Percentiles rank a stretch among this genome's conserved stretches.
Conservation (phyloP, 2,113 vertebrate species). For the Phodopus roborovskii region DNA sequence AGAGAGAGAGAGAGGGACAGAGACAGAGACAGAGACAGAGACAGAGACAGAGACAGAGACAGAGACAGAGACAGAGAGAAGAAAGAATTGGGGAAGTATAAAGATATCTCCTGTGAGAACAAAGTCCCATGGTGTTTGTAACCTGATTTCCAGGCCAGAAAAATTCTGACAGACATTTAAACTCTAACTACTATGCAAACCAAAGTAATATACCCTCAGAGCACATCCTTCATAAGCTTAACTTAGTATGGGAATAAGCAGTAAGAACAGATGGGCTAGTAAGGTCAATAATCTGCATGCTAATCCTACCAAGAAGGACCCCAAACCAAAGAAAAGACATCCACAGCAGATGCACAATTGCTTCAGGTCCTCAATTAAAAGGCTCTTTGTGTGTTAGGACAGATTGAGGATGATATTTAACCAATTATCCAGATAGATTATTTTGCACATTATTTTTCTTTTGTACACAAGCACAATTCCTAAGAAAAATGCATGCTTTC, state of each 20-base stretch:
- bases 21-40: not conserved
- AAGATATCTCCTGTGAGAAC: conserved; percentile 9
- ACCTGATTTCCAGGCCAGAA: conserved; percentile 77
- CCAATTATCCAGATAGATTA: accelerated
- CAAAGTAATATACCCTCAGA: conserved; percentile 73
- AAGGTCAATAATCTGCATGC: conserved; percentile 41
- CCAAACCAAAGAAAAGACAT: not conserved
- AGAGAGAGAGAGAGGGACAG: not conserved
- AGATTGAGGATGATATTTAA: not conserved
- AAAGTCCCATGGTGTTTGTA: conserved; percentile 57
- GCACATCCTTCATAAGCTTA: conserved; percentile 69
- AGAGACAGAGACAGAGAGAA: not conserved
- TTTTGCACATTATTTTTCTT: not conserved
- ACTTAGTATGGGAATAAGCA: conserved; percentile 22
- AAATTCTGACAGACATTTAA: conserved; percentile 54
- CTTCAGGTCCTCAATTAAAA: not conserved
- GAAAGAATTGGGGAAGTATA: not conserved
- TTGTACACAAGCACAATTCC: not conserved
- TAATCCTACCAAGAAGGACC: conserved; percentile 34
- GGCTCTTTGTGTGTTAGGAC: not conserved
- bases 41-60: not conserved
- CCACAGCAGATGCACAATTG: not conserved
- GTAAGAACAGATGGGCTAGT: conserved; percentile 59
- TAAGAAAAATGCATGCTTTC: not conserved
- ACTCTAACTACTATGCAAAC: conserved; percentile 70